Evolutionary conservation across 2,113 vertebrate species (phyloP), one percentile per base, ranked within the genome.

Genomic region (Struthidea cinerea): DNA sequence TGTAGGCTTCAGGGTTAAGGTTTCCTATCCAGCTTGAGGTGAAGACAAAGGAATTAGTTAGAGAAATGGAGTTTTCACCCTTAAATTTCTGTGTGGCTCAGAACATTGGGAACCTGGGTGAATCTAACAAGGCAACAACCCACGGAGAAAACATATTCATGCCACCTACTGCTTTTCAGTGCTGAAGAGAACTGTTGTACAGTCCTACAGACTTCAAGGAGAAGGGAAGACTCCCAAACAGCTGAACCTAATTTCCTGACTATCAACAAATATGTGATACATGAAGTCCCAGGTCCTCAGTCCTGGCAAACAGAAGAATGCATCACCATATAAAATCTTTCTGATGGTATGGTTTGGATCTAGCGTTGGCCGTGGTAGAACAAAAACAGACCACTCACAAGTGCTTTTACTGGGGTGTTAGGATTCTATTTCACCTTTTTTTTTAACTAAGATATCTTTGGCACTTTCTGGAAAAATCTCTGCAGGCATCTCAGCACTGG

Each of bases 361-460:
- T 75, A 59, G 18, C 0, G 0, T 1, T 59, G 15, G 60, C 16
- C 11, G 15, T 0, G 28, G 27, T 4, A 86, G 15, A 74, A 63
- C 9, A 75, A 63, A 82, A 73, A 0, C 1, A 82, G 47, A 87
- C 26, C 11, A 50, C 16, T 21, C 12, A 0, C 14, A 80, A 91
- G 26, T 30, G 46, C 14, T 77, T 85, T 55, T 47, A 53, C 19
- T 56, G 18, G 4, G n/a, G 10, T 5, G 8, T 1, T 63, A 52
- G 7, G 8, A n/a, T 11, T 69, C 47, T 17, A 2, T 28, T 67
- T 52, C 13, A 27, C 5, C 5, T 10, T 21, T 70, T 70, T 60
- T 49, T 42, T 4, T 5, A 20, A 35, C 32, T 56, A 20, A 28
- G 27, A 2, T 21, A 77, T 20, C 27, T 41, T 33, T 24, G 42